Conservation (phyloP, 2,113 vertebrate genomes). For the Triplophysa tibetana region DNA sequence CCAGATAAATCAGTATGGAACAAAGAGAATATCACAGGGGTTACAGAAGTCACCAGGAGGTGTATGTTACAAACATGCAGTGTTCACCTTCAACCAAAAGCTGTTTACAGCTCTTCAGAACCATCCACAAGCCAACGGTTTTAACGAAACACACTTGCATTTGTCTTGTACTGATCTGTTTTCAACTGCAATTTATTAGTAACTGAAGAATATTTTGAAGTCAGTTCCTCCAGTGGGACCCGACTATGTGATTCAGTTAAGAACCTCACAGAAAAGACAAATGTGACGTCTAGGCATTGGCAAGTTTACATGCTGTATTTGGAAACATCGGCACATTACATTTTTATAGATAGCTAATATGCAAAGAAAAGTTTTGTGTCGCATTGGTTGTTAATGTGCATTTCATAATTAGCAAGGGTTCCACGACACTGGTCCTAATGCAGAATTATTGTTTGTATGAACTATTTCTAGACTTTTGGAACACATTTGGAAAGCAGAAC, state of each 20-base stretch:
- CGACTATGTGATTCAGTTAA: background rate
- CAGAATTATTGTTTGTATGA: background rate
- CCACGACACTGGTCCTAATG: background rate
- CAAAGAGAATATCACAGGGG: constrained; percentile 63
- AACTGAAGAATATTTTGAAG: background rate
- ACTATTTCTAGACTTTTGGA: background rate
- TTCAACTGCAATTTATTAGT: background rate
- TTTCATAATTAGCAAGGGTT: constrained; percentile 15
- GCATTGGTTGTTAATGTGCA: constrained; percentile 8
- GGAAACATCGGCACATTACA: background rate
- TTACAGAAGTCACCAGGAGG: constrained; percentile 65
- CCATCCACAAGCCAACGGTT: constrained; percentile 7
- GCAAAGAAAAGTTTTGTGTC: background rate
- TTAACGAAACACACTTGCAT: background rate
- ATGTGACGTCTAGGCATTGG: background rate
- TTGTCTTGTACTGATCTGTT: background rate
- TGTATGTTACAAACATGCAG: constrained; percentile 67
- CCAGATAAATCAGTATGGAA: constrained; percentile 68
- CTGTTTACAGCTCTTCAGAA: background rate
- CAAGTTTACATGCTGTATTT: background rate
- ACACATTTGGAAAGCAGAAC: constrained; percentile 20
- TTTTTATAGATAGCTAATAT: constrained; percentile 1
- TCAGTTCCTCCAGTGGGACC: background rate
- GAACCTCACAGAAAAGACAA: background rate
- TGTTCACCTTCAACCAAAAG: constrained; percentile 35